Conservation (phyloP, 2,113 vertebrate genomes). For the Corythornis vintsioides region DNA sequence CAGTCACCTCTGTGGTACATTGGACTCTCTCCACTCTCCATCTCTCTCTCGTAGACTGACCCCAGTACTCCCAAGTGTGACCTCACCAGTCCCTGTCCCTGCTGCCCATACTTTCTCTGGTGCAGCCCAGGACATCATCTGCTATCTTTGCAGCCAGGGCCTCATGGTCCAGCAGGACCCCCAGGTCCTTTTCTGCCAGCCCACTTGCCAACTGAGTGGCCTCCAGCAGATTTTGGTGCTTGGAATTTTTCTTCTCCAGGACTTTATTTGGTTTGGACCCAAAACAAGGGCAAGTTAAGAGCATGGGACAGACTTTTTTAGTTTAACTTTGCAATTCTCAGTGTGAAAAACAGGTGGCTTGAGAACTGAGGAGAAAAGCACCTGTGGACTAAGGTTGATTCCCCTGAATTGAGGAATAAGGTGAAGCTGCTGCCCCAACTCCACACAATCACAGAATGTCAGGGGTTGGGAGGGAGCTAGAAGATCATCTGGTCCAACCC, state of each 20-base stretch:
- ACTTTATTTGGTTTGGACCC: no score
- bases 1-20: neutral
- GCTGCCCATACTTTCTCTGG: neutral
- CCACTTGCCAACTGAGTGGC: neutral
- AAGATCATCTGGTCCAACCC: no score
- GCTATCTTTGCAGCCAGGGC: neutral
- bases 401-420: neutral
- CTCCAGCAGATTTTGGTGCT: neutral
- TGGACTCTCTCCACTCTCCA: neutral
- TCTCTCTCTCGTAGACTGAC: neutral
- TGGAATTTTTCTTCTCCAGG: neutral
- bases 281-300: neutral
- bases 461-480: no score
- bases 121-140: neutral
- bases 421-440: neutral
- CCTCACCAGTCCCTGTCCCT: neutral
- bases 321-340: neutral
- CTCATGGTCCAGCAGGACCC: neutral
- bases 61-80: neutral
- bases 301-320: neutral
- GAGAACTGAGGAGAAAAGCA: neutral
- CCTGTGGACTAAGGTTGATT: neutral
- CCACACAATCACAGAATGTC: no score
- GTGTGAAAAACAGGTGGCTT: neutral
- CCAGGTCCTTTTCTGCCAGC: neutral